phyloP scores from a whole-genome alignment of 2,113 vertebrate genomes.

The Cranoglanis bouderius region DNA sequence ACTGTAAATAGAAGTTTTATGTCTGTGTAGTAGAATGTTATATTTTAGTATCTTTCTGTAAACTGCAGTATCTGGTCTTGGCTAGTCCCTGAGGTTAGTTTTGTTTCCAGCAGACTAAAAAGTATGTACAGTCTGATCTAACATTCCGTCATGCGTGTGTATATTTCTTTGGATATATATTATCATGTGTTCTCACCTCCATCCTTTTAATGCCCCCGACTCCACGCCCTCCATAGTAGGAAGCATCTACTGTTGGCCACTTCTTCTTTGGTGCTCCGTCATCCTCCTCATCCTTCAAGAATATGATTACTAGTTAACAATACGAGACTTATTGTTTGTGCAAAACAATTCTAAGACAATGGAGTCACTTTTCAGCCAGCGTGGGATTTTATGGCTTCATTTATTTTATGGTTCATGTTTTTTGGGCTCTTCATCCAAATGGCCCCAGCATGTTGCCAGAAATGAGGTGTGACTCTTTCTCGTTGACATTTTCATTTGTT shows the following conservation, averaged over 20 bases:
- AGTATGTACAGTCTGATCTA: neutral
- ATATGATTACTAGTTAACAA: neutral
- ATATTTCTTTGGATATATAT: neutral
- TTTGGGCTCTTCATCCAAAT: constrained; percentile 1
- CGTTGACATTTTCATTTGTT: constrained; percentile 51
- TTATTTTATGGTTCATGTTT: neutral
- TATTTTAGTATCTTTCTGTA: neutral
- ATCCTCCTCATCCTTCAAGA: constrained; percentile 83
- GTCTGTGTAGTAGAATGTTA: neutral
- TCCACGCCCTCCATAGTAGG: constrained; percentile 94
- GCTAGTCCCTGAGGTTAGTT: neutral
- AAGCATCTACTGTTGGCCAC: constrained; percentile 89
- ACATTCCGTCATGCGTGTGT: neutral
- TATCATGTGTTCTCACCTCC: constrained; percentile 79
- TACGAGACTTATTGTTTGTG: neutral
- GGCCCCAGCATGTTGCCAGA: constrained; percentile 30
- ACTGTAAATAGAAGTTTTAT: neutral
- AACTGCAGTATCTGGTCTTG: neutral
- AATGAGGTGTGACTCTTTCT: constrained; percentile 43
- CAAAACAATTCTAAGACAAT: neutral
- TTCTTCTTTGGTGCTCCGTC: constrained; percentile 86
- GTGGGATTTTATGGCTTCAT: neutral
- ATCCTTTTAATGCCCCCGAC: constrained; percentile 97
- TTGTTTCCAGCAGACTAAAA: neutral
- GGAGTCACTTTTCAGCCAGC: neutral